Base-by-base conservation (phyloP, 2,797 vertebrate genomes). In the Periophthalmus magnuspinnatus region DNA sequence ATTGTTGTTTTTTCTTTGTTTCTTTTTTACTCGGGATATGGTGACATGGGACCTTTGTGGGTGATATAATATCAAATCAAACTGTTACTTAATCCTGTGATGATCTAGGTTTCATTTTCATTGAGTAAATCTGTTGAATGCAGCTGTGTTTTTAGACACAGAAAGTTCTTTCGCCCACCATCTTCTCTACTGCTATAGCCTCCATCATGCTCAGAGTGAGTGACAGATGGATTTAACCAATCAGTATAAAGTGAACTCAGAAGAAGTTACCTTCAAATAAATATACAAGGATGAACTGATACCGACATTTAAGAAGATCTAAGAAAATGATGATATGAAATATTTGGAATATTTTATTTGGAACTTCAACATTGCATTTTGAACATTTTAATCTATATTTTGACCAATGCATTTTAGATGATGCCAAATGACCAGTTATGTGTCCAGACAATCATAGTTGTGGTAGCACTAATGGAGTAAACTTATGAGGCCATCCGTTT, bases 391-490 rank as follows among this genome's bases (percentile, higher is more conserved):
- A 45, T 1, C 34, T 6, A 13, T 33, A 63, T 60, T 75, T 67
- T 8, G 55, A 16, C 57, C 33, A 22, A 2, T 41, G 17, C 48
- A 19, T n/a, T 50, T n/a, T 19, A 48, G 17, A 45, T 62, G n/a
- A 71, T 45, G 52, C 66, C 55, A 24, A 70, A 84, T 38, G 69
- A 84, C 73, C 69, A 74, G 60, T 72, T 85, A 81, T 85, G 58
- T 19, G 3, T 71, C 72, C 38, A 82, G 84, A 89, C 83, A 85
- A 86, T 79, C 56, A 81, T 84, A 83, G 78, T 76, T 63, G 74
- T 73, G 75, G 80, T 70, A 64, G 71, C 22, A 67, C 80, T 78
- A 77, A 86, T 62, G 86, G 88, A 88, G 84, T 86, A 85, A 88
- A 80, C 65, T 70, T 82, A 81, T 89, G 78, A 5, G 11, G 79